These are phyloP conservation scores for Pherbina coryleti DNA, from an alignment of 2,888 invertebrate genomes.

Conservation along the genomic window DNA sequence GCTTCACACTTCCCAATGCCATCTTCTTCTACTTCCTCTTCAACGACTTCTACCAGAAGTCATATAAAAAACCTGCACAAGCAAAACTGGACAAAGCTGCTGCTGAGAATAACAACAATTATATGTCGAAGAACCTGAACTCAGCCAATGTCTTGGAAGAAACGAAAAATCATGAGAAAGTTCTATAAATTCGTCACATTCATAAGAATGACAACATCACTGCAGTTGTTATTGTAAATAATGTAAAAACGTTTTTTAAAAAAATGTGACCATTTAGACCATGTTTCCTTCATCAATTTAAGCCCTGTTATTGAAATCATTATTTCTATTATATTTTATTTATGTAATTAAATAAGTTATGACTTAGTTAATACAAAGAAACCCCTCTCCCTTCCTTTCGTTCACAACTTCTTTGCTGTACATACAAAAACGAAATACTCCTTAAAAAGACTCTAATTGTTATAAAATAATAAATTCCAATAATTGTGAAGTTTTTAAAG, in stretches of 20 bases:
- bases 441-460: slow-evolving; percentile 16
- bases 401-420: not conserved
- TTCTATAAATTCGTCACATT: slow-evolving; percentile 48
- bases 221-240: not conserved
- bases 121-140: slow-evolving; percentile 58
- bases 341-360: slow-evolving; percentile 54
- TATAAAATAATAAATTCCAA: not conserved
- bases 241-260: not conserved
- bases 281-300: not conserved
- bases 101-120: slow-evolving; percentile 59
- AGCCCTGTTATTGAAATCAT: not conserved
- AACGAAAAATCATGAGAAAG: slow-evolving; percentile 48
- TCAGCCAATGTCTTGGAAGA: slow-evolving; percentile 28
- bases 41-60: slow-evolving; percentile 89
- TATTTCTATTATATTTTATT: not conserved
- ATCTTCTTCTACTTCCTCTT: slow-evolving; percentile 94
- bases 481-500: not conserved
- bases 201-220: not conserved
- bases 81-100: slow-evolving; percentile 51
- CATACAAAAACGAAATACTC: not conserved
- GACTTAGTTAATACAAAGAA: slow-evolving; percentile 54
- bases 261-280: not conserved
- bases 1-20: slow-evolving; percentile 89
- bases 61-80: slow-evolving; percentile 72
- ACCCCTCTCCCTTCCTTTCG: not conserved